Evolutionary conservation across 2,113 vertebrate genomes (phyloP).

Genomic region (Alectura lathami): DNA sequence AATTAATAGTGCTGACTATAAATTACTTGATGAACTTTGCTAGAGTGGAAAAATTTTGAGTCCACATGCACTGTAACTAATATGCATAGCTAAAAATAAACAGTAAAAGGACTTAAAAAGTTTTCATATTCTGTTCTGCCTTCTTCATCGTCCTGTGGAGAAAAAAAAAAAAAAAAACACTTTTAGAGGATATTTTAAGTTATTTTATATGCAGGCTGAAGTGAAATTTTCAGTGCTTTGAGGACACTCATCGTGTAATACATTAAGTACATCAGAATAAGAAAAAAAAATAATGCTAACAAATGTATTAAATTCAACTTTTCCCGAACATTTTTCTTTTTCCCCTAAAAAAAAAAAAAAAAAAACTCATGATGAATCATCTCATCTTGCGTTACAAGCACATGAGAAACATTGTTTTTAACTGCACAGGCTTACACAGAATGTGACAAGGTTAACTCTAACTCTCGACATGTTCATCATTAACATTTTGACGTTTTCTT

Average conservation of each 20-base stretch:
- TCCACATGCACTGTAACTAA: background rate
- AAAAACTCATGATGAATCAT: constrained; percentile 1
- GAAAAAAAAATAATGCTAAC: background rate
- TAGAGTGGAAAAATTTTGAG: background rate
- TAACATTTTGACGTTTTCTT: constrained; percentile 62
- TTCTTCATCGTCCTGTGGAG: constrained; percentile 11
- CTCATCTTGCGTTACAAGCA: constrained; percentile 39
- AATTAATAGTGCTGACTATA: background rate
- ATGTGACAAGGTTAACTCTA: constrained; percentile 63
- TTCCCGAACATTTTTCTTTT: constrained; percentile 30
- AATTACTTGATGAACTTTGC: background rate
- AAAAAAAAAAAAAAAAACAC: too few species aligned
- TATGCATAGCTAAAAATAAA: background rate
- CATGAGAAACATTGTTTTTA: constrained; percentile 46
- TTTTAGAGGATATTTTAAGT: constrained; percentile 10
- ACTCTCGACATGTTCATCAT: constrained; percentile 59
- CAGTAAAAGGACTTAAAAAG: constrained; percentile 3
- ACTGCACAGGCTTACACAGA: constrained; percentile 10
- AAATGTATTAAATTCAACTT: constrained; percentile 35
- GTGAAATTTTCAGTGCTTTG: constrained; percentile 15
- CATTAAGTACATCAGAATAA: background rate
- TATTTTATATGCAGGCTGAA: constrained; percentile 15
- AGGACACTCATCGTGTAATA: background rate
- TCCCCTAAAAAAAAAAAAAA: background rate
- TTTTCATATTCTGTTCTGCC: background rate